phyloP scores from a whole-genome alignment of 2,113 vertebrate genomes.

The Dissostichus mawsoni region DNA sequence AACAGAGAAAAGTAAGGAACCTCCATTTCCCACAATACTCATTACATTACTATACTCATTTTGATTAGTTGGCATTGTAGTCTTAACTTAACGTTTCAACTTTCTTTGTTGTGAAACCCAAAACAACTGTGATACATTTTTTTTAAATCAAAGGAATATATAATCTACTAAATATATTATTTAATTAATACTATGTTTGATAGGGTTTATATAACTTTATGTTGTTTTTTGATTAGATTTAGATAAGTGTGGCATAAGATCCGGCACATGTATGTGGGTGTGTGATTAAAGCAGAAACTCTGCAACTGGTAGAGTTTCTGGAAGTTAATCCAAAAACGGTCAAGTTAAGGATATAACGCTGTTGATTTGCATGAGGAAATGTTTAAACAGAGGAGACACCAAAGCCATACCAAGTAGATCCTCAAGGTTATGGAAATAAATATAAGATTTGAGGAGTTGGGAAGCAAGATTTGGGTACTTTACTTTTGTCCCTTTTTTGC shows the following conservation, averaged over 20 bases:
- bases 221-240: neutral
- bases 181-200: neutral
- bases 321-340: no score
- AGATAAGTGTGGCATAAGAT: conserved; percentile 1
- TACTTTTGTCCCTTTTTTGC: no score
- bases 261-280: conserved; percentile 15
- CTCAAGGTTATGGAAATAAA: neutral
- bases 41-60: no score
- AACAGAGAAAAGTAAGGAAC: conserved; percentile 97
- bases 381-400: neutral
- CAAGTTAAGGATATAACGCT: no score
- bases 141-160: no score
- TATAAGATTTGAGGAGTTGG: neutral
- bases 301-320: neutral
- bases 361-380: conserved; percentile 15
- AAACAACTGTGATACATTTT: no score
- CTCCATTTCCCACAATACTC: neutral
- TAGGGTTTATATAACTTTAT: neutral
- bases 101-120: neutral
- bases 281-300: conserved; percentile 13
- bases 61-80: neutral
- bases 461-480: no score
- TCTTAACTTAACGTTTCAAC: neutral
- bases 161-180: no score
- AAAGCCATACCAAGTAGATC: neutral